These are phyloP conservation scores for Xylophagus ater DNA, from an alignment of 2,888 invertebrate species.

Conservation along the genomic window DNA sequence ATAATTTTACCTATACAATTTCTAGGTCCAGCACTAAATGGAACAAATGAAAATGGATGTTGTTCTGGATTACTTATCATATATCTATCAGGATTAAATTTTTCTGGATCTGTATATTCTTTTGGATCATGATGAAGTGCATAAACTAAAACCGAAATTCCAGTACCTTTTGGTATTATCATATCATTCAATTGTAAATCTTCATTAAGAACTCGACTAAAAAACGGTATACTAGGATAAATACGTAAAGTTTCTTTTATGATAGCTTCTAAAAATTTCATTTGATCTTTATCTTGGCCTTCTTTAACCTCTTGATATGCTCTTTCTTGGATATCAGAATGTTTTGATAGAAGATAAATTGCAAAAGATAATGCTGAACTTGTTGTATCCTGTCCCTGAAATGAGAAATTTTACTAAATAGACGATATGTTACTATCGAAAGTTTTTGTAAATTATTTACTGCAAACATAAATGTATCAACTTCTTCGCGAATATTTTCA, in stretches of 20 bases:
- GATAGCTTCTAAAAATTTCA: slow-evolving; percentile 46
- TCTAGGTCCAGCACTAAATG: slow-evolving; percentile 34
- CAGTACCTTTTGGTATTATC: slow-evolving; percentile 37
- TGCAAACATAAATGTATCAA: slow-evolving; percentile 49
- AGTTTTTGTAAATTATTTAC: slow-evolving; percentile 11
- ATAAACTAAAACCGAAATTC: slow-evolving; percentile 34
- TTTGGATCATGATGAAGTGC: slow-evolving; percentile 40
- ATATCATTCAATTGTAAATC: slow-evolving; percentile 38
- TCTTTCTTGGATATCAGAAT: slow-evolving; percentile 40
- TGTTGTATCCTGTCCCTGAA: slow-evolving; percentile 44
- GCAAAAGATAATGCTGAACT: slow-evolving; percentile 44
- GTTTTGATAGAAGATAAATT: slow-evolving; percentile 42
- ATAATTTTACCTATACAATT: slow-evolving; percentile 28
- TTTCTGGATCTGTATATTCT: slow-evolving; percentile 40
- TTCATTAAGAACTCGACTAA: slow-evolving; percentile 38
- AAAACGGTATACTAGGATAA: slow-evolving; percentile 44
- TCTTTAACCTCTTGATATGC: slow-evolving; percentile 38
- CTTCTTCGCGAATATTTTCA: slow-evolving; percentile 44
- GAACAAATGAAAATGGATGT: slow-evolving; percentile 33
- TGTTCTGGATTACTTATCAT: slow-evolving; percentile 24
- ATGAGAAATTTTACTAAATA: slow-evolving; percentile 17
- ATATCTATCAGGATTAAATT: slow-evolving; percentile 34
- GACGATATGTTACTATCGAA: slow-evolving; percentile 6
- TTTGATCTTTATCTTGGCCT: slow-evolving; percentile 31
- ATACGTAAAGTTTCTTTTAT: slow-evolving; percentile 47